Base-by-base conservation (phyloP, 2,888 invertebrate genomes). In the Cataglyphis rosenhaueri region DNA sequence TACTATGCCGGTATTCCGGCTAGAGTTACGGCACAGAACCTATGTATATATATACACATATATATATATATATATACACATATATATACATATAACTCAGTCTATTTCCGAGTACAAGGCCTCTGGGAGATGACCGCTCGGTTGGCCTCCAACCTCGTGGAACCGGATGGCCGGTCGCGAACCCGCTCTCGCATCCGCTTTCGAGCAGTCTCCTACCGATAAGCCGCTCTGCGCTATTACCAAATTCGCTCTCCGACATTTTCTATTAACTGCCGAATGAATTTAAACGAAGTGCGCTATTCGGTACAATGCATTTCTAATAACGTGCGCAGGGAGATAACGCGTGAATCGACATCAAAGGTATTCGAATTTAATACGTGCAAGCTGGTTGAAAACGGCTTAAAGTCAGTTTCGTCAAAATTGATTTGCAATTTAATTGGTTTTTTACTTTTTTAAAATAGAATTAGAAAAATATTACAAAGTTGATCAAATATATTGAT, bases 101-200 rank as follows among this genome's bases (percentile, higher is more conserved):
- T 89, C 89, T 87, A 88, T 90, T 90, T 87, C 89, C 89, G 85
- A 82, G 83, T 89, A 89, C 89, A 87, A 86, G 89, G 78, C 91
- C 89, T 85, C 76, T 86, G 91, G 91, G 91, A 91, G 86, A 91
- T 85, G 90, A 91, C 91, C 90, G 85, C 85, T 89, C 86, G 86
- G 85, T 88, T 84, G 82, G 82, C 83, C 88, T 48, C 81, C 85
- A 85, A 84, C 88, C 83, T 84, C 83, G 81, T 82, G 85, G 75
- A 71, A 84, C 86, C 86, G 84, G 87, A 89, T 87, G 85, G 87
- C 84, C 83, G 81, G 85, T 86, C 86, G 84, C 89, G 79, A 84
- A 83, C 85, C 82, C 76, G 65, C 70, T 48, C 86, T 76, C 86
- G 81, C 86, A 83, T 90, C 89, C 88, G 87, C 83, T 59, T 52